phyloP scores from a whole-genome alignment of 2,888 invertebrate species.

The Thyatira batis region DNA sequence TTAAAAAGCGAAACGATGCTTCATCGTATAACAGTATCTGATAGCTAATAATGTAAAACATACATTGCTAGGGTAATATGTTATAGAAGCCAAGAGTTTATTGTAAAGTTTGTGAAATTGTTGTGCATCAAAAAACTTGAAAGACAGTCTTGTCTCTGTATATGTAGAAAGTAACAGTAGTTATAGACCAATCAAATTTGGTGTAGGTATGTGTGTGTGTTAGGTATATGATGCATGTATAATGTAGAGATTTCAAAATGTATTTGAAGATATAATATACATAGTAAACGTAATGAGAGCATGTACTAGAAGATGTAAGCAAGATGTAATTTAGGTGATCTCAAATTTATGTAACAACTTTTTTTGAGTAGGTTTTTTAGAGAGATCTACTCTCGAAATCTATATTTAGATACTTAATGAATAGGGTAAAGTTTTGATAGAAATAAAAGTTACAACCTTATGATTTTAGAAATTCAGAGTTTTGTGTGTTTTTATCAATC shows the following conservation, averaged over 20 bases:
- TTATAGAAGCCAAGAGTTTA: conserved; percentile 26
- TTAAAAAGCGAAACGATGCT: conserved; percentile 45
- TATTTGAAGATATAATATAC: conserved; percentile 34
- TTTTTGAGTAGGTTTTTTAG: too few relatives aligned
- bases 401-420: too few relatives aligned
- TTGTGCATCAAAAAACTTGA: conserved; percentile 43
- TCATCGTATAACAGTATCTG: conserved; percentile 16
- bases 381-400: too few relatives aligned
- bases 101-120: conserved; percentile 35
- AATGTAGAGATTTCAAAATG: conserved; percentile 51
- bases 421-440: too few relatives aligned
- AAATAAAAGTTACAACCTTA: too few relatives aligned
- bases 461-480: too few relatives aligned
- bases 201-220: conserved; percentile 68
- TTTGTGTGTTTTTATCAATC: too few relatives aligned
- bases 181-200: conserved; percentile 49
- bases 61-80: conserved; percentile 3
- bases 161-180: conserved; percentile 54
- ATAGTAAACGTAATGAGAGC: conserved; percentile 48
- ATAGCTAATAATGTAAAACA: not conserved
- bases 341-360: conserved; percentile 10
- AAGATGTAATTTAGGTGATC: conserved; percentile 23
- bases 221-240: conserved; percentile 66
- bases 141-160: conserved; percentile 45
- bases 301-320: conserved; percentile 38